Conservation (phyloP, 2,797 vertebrate species). For the Sebastes reedi region DNA sequence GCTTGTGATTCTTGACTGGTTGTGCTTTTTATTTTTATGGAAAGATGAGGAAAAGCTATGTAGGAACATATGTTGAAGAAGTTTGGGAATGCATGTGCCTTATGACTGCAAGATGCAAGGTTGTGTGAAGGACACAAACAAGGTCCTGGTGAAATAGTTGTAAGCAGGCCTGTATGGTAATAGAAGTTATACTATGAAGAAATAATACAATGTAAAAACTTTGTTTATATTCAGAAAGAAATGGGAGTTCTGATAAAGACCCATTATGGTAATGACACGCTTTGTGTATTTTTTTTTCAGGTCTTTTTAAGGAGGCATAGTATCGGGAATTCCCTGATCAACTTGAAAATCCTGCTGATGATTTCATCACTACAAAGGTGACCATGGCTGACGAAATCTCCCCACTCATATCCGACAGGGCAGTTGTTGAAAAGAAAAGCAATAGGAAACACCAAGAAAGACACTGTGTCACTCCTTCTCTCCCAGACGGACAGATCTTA, state of each 20-base stretch:
- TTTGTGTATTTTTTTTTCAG: slow-evolving; percentile 1
- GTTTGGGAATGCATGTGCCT: background rate
- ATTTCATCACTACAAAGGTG: background rate
- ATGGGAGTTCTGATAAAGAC: background rate
- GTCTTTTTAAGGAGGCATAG: background rate
- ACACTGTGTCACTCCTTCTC: slow-evolving; percentile 2
- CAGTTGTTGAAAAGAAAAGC: slow-evolving; percentile 46
- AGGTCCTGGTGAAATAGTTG: background rate
- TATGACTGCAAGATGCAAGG: background rate
- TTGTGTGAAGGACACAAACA: background rate
- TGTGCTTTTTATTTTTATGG: background rate
- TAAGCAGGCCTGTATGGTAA: background rate
- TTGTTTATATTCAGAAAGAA: background rate
- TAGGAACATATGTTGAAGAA: background rate
- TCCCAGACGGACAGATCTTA: slow-evolving; percentile 23
- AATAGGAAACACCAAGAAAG: slow-evolving; percentile 51
- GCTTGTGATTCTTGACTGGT: background rate
- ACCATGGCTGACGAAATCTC: slow-evolving; percentile 57
- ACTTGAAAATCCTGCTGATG: slow-evolving; percentile 1
- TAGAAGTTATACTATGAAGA: background rate
- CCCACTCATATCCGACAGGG: slow-evolving; percentile 26
- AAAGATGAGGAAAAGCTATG: background rate
- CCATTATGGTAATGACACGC: background rate
- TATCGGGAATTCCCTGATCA: background rate
- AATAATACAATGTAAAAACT: background rate